Evolutionary conservation across 2,797 vertebrate genomes (phyloP).

Genomic region (Ptychadena robeensis): DNA sequence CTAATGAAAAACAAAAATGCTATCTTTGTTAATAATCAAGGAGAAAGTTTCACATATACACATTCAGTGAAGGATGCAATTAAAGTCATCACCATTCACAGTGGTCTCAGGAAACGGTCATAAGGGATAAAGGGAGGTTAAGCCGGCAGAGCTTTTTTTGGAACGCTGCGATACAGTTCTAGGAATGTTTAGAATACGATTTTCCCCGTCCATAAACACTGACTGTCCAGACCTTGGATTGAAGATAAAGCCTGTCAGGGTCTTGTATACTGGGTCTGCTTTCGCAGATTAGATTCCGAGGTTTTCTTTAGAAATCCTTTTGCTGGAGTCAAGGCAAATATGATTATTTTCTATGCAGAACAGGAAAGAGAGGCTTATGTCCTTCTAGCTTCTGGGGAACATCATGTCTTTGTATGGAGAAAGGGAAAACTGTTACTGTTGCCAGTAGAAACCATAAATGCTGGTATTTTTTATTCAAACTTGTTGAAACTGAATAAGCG

Average conservation of each 20-base stretch:
- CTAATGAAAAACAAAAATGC: too few relatives aligned
- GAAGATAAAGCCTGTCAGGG: constrained; percentile 32
- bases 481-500: too few relatives aligned
- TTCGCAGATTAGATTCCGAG: constrained; percentile 18
- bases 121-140: constrained; percentile 28
- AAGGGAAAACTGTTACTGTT: not conserved
- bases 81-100: not conserved
- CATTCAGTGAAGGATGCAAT: not conserved
- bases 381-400: not conserved
- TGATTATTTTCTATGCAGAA: not conserved
- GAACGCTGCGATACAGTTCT: constrained; percentile 34
- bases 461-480: too few relatives aligned
- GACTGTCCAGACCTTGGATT: constrained; percentile 39
- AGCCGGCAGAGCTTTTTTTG: constrained; percentile 24
- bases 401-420: not conserved
- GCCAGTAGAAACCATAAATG: not conserved
- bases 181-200: constrained; percentile 47
- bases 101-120: constrained; percentile 12
- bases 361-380: too few relatives aligned
- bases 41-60: too few relatives aligned
- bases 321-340: not conserved
- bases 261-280: constrained; percentile 16
- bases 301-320: constrained; percentile 23
- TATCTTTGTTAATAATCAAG: constrained; percentile 26
- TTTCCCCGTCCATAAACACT: constrained; percentile 52